These are phyloP conservation scores for Edolisoma coerulescens DNA, from an alignment of 2,113 vertebrate genomes.

Conservation along the genomic window DNA sequence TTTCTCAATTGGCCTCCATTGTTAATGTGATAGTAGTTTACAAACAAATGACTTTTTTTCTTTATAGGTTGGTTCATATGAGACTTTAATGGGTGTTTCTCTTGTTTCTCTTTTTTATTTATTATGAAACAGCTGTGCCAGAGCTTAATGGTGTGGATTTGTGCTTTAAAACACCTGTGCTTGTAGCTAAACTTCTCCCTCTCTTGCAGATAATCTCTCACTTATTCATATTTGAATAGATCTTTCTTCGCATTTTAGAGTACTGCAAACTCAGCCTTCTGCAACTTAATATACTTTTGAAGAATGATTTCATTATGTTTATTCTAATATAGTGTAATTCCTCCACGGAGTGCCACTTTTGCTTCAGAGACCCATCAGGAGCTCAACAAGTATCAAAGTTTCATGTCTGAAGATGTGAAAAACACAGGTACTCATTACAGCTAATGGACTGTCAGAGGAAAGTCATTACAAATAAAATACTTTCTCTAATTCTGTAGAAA, in stretches of 20 bases:
- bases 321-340: not conserved
- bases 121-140: slow-evolving; percentile 15
- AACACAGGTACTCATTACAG: slow-evolving; percentile 7
- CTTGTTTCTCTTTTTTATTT: slow-evolving; percentile 59
- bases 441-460: slow-evolving; percentile 27
- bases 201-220: slow-evolving; percentile 26
- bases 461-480: slow-evolving; percentile 10
- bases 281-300: slow-evolving; percentile 23
- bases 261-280: slow-evolving; percentile 43
- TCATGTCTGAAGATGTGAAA: slow-evolving; percentile 31
- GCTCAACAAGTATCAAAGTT: not conserved
- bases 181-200: slow-evolving; percentile 3
- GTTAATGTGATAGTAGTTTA: slow-evolving; percentile 68
- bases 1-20: slow-evolving; percentile 66
- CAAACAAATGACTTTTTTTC: slow-evolving; percentile 64
- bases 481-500: not conserved
- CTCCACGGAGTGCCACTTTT: not conserved
- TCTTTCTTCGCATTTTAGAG: slow-evolving; percentile 13
- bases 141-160: not conserved
- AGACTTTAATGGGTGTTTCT: slow-evolving; percentile 57
- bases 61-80: slow-evolving; percentile 13
- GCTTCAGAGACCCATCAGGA: not conserved
- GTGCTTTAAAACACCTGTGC: slow-evolving; percentile 56
- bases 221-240: slow-evolving; percentile 11
- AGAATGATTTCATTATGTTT: slow-evolving; percentile 38